A percentile compares a stretch with the other conserved stretches of the same genome.
Conservation (phyloP, 2,888 invertebrate species). For the Cylindroiulus punctatus region DNA sequence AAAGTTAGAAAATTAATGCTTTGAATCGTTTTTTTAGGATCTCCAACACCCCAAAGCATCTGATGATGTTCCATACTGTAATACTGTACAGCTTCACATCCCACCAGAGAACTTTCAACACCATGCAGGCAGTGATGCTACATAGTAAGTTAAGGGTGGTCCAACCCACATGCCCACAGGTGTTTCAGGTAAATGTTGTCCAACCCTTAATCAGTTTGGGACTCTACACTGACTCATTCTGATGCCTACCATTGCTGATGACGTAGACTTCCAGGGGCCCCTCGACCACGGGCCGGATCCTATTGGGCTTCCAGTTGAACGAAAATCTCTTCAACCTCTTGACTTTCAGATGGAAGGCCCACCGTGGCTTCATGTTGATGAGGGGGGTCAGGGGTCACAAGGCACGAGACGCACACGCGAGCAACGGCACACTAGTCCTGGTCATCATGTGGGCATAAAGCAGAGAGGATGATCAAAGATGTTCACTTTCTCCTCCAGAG, state of each 20-base stretch:
- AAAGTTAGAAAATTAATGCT: too few species aligned
- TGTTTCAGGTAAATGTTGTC: too few species aligned
- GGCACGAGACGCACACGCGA: not conserved
- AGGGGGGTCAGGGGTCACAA: not conserved
- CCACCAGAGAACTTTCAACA: too few species aligned
- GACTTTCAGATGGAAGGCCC: not conserved
- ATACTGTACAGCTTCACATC: too few species aligned
- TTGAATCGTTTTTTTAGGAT: too few species aligned
- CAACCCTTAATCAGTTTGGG: too few species aligned
- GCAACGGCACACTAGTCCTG: not conserved
- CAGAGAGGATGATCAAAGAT: not conserved
- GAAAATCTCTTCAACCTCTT: conserved; percentile 29
- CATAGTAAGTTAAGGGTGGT: too few species aligned
- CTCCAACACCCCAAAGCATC: too few species aligned
- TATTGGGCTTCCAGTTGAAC: not conserved
- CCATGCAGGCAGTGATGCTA: too few species aligned
- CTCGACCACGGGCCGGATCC: not conserved
- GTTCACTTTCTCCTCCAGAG: not conserved
- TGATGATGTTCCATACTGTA: too few species aligned
- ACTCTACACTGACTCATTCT: too few species aligned
- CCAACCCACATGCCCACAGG: too few species aligned
- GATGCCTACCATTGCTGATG: conserved; percentile 22
- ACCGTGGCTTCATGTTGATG: not conserved
- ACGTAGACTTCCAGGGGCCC: not conserved
- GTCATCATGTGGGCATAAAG: not conserved